Conservation (phyloP, 2,113 vertebrate species). For the Globicephala melas region DNA sequence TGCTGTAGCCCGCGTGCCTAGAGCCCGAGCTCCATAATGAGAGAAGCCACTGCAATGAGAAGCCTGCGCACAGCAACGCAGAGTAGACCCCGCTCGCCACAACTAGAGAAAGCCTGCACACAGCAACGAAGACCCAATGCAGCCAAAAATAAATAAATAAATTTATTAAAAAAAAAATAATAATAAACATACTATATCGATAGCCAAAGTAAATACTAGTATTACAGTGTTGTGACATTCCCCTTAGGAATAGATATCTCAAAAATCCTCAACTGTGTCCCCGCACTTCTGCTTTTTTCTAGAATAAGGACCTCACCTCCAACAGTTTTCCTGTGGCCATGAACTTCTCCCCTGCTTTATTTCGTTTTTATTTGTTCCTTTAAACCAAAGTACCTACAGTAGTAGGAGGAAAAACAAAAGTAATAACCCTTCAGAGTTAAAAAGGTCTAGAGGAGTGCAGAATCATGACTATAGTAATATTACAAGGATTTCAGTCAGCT, state of each 20-base stretch:
- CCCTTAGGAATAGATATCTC: background rate
- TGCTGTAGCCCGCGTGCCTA: too few relatives aligned
- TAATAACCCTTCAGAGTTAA: background rate
- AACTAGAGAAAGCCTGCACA: too few relatives aligned
- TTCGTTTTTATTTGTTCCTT: background rate
- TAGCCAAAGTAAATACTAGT: background rate
- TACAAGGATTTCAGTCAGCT: background rate
- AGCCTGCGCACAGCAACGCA: too few relatives aligned
- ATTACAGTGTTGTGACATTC: background rate
- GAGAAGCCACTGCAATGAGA: too few relatives aligned
- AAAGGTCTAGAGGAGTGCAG: background rate
- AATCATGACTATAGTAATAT: background rate
- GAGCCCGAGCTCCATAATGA: too few relatives aligned
- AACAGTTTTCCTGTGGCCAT: background rate
- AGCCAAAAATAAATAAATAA: too few relatives aligned
- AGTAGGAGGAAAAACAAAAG: background rate
- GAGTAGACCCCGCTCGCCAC: too few relatives aligned
- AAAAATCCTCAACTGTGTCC: background rate
- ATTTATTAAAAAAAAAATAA: too few relatives aligned
- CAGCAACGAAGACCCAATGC: too few relatives aligned
- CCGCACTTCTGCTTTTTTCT: background rate
- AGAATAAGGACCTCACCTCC: background rate
- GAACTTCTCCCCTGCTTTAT: background rate
- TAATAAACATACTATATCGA: background rate
- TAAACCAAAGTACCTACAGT: constrained; percentile 6